phyloP scores from a whole-genome alignment of 1,140 invertebrate genomes.

The Trachelipus rathkii region DNA sequence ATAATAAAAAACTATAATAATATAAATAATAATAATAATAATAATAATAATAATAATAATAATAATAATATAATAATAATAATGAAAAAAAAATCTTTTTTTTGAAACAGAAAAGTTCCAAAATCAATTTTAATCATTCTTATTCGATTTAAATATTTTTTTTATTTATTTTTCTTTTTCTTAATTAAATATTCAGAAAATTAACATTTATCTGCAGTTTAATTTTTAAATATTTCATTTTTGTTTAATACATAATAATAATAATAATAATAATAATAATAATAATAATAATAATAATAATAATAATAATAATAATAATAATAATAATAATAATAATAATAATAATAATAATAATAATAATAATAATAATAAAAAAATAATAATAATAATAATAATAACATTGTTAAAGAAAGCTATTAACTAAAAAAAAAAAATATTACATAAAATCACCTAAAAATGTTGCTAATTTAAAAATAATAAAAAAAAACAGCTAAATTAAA shows the following conservation, averaged over 20 bases:
- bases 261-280: slow-evolving; percentile 15
- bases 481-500: too few relatives aligned
- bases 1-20: neutral
- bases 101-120: too few relatives aligned
- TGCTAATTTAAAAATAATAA: too few relatives aligned
- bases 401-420: too few relatives aligned
- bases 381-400: too few relatives aligned
- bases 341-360: neutral
- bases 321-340: neutral
- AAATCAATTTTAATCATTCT: too few relatives aligned
- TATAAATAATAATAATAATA: neutral
- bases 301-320: neutral
- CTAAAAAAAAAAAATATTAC: too few relatives aligned
- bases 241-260: neutral
- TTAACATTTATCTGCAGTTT: too few relatives aligned
- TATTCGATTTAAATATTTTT: too few relatives aligned
- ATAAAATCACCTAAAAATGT: too few relatives aligned
- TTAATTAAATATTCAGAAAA: too few relatives aligned
- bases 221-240: neutral
- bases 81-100: neutral
- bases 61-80: neutral
- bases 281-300: neutral
- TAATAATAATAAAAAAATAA: neutral
- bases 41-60: neutral
- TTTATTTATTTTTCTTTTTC: too few relatives aligned